Evolutionary conservation across 2,888 invertebrate genomes (phyloP), one percentile per base, ranked within the genome.

Genomic region (Cistogaster globosa): DNA sequence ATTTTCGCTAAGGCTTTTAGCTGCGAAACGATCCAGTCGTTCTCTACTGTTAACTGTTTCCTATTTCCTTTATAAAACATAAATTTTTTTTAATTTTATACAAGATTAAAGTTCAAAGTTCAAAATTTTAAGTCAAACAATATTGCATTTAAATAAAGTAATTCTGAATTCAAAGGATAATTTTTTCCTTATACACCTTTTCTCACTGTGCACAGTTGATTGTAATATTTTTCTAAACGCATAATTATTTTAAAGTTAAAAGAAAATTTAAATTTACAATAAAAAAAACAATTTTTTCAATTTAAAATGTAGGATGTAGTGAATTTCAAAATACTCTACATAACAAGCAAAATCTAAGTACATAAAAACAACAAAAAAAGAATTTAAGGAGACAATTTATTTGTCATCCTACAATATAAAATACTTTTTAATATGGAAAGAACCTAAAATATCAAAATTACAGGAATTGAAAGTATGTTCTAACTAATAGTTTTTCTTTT

Each of bases 191-290:
- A n/a, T n/a, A n/a, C n/a, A n/a, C n/a, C 12, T 18, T 45, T 58
- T 82, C 58, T 60, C 16, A 8, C 18, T 63, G 79, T 75, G 75
- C 65, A 57, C 58, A 69, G 57, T 69, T 79, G 83, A 69, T 51
- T n/a, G 45, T 60, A 58, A 58, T 65, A 58, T 62, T 68, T 62
- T 62, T 57, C n/a, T 74, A 32, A 78, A 63, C n/a, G 48, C 58
- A 16, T 36, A 68, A 57, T 20, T 68, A 69, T 60, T 79, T 78
- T 74, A 69, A 53, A 48, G 20, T 57, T 42, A 38, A 16, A 58
- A 62, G 8, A 45, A 57, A 48, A 36, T 69, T 69, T 32, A n/a
- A 18, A 69, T 69, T 53, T 68, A 78, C 14, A 55, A 42, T 9
- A 42, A 69, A 42, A 20, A 26, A 75, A 22, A 71, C 26, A 42